Evolutionary conservation across 2,797 vertebrate species (phyloP), one percentile per base, ranked within the genome.

Genomic region (Chloroceryle inda): DNA sequence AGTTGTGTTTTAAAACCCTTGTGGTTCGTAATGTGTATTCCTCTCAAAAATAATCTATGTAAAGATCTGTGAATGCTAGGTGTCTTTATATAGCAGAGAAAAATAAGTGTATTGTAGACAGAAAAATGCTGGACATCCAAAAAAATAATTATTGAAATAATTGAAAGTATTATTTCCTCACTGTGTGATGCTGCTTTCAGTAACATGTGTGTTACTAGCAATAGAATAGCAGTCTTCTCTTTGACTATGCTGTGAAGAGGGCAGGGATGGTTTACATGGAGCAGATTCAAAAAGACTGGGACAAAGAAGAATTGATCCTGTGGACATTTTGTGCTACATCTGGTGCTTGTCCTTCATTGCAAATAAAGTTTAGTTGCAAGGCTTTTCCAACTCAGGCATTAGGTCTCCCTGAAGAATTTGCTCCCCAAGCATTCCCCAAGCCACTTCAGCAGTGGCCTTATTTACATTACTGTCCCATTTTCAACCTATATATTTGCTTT

Each of bases 1-100:
- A 76, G 31, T 47, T 77, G 52, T 22, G 74, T 76, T 94, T 89
- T 86, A 89, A 96, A 94, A 44, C 13, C 26, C 13, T 61, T 56
- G 47, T 66, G 35, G 27, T 76, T 95, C 7, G 5, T 66, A 64
- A 83, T 44, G 21, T 37, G 22, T 76, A 52, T 75, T 88, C 13
- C 38, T 88, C 66, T 78, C 11, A 80, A 81, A 91, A 84, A 69
- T n/a, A 94, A 62, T 72, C 72, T 45, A 62, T 59, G 9, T 44
- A 80, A 75, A 33, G 8, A 29, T 14, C 13, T 73, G 26, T 23
- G 86, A 79, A 79, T 67, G 22, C 33, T 84, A 24, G 23, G 16
- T 76, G 21, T 26, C 33, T 77, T 85, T 68, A n/a, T 74, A 62
- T 6, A 42, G 38, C 33, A 62, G 22, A 2, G 56, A 80, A 42